Evolutionary conservation across 64 coral and sea anemone genomes (phyloP).

Genomic region (Actinia tenebrosa): DNA sequence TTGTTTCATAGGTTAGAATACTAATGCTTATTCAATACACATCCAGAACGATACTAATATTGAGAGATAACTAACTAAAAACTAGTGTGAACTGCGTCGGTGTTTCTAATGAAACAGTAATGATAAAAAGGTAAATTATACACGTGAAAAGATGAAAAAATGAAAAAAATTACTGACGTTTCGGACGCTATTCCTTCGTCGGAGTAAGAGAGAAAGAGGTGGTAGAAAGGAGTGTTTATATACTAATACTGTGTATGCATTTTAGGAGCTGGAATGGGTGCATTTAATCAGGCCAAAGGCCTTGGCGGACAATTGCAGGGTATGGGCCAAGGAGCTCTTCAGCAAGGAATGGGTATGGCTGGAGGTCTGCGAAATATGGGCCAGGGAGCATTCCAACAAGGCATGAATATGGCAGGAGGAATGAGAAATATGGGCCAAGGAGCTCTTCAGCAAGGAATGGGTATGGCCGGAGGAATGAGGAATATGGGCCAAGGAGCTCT

Average conservation of each 20-base stretch:
- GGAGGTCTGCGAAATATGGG: not conserved
- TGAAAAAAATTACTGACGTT: too few species aligned
- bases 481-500: not conserved
- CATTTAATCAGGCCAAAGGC: slow-evolving; percentile 20
- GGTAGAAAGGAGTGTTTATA: too few species aligned
- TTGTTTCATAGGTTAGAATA: too few species aligned
- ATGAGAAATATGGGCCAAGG: slow-evolving; percentile 31
- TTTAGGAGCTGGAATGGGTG: slow-evolving; percentile 20
- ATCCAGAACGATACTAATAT: not conserved
- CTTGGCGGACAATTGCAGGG: slow-evolving; percentile 5
- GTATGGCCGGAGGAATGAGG: slow-evolving; percentile 35
- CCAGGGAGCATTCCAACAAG: not conserved
- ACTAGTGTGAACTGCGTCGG: too few species aligned
- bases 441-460: slow-evolving; percentile 33
- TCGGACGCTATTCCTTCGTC: too few species aligned
- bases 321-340: slow-evolving; percentile 5
- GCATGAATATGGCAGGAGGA: not conserved
- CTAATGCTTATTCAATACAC: too few species aligned
- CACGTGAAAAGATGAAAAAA: too few species aligned
- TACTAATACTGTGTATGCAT: not conserved
- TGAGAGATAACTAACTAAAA: not conserved
- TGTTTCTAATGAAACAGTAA: too few species aligned
- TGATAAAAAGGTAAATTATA: too few species aligned
- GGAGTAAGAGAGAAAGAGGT: too few species aligned
- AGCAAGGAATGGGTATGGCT: not conserved